These are phyloP conservation scores for Argyresthia goedartella DNA, from an alignment of 2,888 invertebrate species.

Conservation along the genomic window DNA sequence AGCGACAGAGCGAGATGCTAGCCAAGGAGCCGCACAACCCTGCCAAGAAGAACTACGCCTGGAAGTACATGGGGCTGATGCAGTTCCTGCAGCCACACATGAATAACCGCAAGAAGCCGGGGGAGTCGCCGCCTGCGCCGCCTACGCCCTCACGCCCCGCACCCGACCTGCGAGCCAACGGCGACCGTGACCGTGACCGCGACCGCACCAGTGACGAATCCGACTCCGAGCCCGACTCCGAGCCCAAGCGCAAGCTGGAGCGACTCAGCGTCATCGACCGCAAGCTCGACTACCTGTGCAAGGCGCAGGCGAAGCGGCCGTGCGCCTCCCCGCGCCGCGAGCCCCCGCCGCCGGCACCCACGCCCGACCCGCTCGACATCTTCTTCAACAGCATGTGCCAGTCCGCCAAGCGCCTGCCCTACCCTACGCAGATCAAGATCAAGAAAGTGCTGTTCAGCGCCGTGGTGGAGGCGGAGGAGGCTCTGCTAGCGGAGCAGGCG, in stretches of 20 bases:
- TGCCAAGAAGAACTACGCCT: constrained; percentile 41
- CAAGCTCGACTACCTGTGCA: constrained; percentile 42
- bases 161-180: constrained; percentile 13
- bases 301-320: constrained; percentile 24
- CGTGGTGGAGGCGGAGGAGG: constrained; percentile 53
- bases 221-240: constrained; percentile 23
- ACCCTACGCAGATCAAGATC: constrained; percentile 50
- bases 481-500: constrained; percentile 50
- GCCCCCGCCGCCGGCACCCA: not conserved
- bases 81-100: constrained; percentile 62
- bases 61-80: constrained; percentile 59
- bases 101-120: constrained; percentile 47
- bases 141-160: constrained; percentile 12
- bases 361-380: constrained; percentile 44
- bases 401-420: constrained; percentile 53
- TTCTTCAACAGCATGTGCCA: constrained; percentile 65
- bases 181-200: constrained; percentile 24
- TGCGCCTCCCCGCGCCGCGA: not conserved
- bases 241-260: constrained; percentile 29
- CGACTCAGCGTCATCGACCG: constrained; percentile 36
- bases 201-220: constrained; percentile 23
- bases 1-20: constrained; percentile 49
- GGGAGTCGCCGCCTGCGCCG: constrained; percentile 22
- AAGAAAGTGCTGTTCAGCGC: constrained; percentile 49
- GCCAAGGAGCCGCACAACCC: constrained; percentile 32